These are phyloP conservation scores for Eolophus roseicapilla DNA, from an alignment of 2,113 vertebrate species.

Conservation along the genomic window DNA sequence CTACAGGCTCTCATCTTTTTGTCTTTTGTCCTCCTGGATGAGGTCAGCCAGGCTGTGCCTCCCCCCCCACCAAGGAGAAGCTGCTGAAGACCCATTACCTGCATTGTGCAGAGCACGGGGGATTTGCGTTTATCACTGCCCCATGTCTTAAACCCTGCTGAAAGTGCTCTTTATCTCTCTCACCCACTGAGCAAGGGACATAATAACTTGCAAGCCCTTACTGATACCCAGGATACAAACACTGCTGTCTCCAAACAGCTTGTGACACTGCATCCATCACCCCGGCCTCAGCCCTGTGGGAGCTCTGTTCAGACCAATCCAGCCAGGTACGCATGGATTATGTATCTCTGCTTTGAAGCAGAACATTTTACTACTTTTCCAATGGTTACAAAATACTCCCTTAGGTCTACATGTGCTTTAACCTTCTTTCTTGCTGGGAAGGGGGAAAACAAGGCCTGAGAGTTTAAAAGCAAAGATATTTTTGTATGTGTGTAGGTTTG, in stretches of 20 bases:
- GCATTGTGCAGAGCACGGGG: not conserved
- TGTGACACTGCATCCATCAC: not conserved
- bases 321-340: not conserved
- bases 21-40: not conserved
- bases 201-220: not conserved
- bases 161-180: constrained; percentile 17
- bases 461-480: not conserved
- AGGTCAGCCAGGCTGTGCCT: not conserved
- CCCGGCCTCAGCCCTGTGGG: not conserved
- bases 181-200: not conserved
- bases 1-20: not conserved
- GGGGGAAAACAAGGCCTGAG: not conserved
- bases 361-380: not conserved
- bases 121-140: constrained; percentile 38
- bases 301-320: not conserved
- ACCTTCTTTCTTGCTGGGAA: not conserved
- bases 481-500: not conserved
- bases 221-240: not conserved
- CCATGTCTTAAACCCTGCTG: not conserved
- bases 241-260: not conserved
- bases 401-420: not conserved
- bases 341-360: not conserved
- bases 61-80: not conserved
- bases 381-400: not conserved
- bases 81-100: not conserved